Evolutionary conservation across 2,113 vertebrate species (phyloP).

Genomic region (Zootoca vivipara): DNA sequence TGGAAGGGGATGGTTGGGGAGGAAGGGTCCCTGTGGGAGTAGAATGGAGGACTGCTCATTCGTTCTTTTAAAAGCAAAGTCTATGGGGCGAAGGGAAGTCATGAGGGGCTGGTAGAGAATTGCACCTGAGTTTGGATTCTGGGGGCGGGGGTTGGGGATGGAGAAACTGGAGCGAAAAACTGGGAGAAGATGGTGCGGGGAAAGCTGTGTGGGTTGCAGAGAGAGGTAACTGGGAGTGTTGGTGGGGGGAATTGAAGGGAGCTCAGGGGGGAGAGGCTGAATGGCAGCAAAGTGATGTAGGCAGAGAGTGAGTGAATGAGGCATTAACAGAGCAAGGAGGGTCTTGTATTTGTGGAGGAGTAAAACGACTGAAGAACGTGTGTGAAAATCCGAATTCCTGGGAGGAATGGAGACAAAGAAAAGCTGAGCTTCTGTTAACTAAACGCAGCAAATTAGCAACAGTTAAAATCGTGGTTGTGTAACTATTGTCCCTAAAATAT

Average conservation of each 20-base stretch:
- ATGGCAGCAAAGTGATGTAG: not conserved
- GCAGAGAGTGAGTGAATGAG: not conserved
- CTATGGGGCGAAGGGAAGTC: not conserved
- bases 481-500: not conserved
- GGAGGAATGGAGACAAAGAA: not conserved
- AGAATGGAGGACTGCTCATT: not conserved
- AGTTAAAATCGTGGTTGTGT: not conserved
- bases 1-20: not conserved
- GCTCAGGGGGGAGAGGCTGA: not conserved
- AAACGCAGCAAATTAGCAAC: not conserved
- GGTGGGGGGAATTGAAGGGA: not conserved
- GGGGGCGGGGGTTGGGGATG: not conserved
- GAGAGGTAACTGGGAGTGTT: not conserved
- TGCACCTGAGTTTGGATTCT: not conserved
- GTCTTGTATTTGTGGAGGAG: not conserved
- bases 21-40: not conserved
- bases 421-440: not conserved
- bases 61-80: not conserved
- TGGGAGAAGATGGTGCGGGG: not conserved
- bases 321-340: not conserved
- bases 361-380: not conserved
- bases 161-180: not conserved
- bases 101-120: not conserved
- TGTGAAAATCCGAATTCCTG: not conserved
- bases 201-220: not conserved